These are phyloP conservation scores for Oryctes rhinoceros DNA, from an alignment of 1,140 invertebrate genomes.

Conservation along the genomic window DNA sequence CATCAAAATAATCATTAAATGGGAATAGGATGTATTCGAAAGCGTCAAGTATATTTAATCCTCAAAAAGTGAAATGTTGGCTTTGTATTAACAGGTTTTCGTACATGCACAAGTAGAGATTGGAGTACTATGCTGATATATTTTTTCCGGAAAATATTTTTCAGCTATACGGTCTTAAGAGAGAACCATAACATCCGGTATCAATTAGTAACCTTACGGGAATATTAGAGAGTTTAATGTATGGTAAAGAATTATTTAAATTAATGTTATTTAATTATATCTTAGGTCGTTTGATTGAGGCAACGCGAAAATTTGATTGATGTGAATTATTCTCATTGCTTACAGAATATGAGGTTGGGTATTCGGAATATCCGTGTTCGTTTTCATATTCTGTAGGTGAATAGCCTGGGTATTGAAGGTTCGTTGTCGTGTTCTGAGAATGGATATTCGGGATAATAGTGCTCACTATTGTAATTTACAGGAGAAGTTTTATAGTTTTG, in stretches of 20 bases:
- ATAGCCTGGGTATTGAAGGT: too few species aligned
- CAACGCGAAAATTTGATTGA: too few species aligned
- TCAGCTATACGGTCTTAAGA: conserved; percentile 46
- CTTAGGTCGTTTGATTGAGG: too few species aligned
- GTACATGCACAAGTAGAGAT: conserved; percentile 46
- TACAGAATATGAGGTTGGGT: neutral
- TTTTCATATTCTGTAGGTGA: neutral
- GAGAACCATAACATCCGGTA: conserved; percentile 46
- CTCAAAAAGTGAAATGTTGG: neutral
- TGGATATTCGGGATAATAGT: too few species aligned
- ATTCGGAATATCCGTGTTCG: conserved; percentile 15
- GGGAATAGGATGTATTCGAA: conserved; percentile 44
- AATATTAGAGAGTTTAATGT: conserved; percentile 47
- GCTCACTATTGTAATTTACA: too few species aligned
- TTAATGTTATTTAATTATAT: conserved; percentile 30
- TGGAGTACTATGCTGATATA: conserved; percentile 38
- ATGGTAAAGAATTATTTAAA: conserved; percentile 46
- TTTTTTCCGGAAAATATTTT: conserved; percentile 46
- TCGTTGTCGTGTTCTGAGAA: too few species aligned
- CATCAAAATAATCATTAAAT: conserved; percentile 51
- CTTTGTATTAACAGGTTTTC: conserved; percentile 45
- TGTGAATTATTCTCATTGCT: conserved; percentile 9
- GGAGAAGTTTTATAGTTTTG: too few species aligned
- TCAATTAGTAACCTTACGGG: conserved; percentile 48
- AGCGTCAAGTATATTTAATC: too few species aligned